Evolutionary conservation across 2,113 vertebrate genomes (phyloP).

Genomic region (Aldabrachelys gigantea): DNA sequence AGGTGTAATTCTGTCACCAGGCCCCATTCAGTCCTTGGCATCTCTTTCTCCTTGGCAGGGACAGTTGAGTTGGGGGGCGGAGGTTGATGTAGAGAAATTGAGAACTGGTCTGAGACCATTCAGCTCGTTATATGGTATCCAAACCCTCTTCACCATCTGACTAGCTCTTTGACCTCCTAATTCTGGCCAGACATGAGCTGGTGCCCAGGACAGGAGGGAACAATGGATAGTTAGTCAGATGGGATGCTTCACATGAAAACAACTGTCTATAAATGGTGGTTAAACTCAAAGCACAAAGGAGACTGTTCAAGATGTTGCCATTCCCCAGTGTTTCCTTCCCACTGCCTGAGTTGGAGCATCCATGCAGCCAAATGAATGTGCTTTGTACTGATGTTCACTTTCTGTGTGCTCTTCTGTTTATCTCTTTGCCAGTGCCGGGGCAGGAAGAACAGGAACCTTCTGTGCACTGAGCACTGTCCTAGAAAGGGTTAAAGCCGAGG

Average conservation of each 20-base stretch:
- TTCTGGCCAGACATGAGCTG: neutral
- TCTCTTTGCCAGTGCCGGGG: constrained; percentile 87
- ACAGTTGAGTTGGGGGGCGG: neutral
- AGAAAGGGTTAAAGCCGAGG: constrained; percentile 97
- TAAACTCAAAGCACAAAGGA: neutral
- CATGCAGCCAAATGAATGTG: fast-evolving
- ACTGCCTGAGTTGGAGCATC: neutral
- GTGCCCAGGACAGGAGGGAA: neutral
- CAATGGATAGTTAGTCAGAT: neutral
- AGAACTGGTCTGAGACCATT: neutral
- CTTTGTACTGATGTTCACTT: fast-evolving
- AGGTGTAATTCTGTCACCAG: neutral
- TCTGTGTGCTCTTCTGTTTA: neutral
- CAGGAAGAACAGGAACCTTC: constrained; percentile 97
- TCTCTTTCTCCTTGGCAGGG: neutral
- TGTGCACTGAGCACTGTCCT: constrained; percentile 97
- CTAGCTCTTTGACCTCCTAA: neutral
- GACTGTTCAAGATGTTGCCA: fast-evolving
- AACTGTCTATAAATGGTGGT: neutral
- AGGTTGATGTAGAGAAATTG: neutral
- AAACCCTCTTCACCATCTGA: neutral
- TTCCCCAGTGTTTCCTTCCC: fast-evolving
- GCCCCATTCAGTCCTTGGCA: neutral
- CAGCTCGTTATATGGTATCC: neutral
- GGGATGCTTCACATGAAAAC: neutral